phyloP scores from a whole-genome alignment of 2,113 vertebrate species.

The Ranitomeya variabilis region DNA sequence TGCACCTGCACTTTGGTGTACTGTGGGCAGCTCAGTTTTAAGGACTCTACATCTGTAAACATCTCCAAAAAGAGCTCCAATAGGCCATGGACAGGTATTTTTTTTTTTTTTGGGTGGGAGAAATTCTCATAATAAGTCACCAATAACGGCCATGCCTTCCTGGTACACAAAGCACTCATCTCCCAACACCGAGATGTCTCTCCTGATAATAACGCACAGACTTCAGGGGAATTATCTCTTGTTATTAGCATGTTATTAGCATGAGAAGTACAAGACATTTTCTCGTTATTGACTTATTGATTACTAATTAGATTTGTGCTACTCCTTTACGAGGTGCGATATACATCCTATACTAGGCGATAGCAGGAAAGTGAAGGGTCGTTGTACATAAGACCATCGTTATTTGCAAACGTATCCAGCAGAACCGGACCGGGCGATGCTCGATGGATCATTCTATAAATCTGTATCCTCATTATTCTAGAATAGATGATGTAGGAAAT shows the following conservation, averaged over 20 bases:
- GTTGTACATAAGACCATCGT: not conserved
- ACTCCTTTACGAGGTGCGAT: not conserved
- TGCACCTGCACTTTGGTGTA: too few species aligned
- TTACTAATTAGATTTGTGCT: slow-evolving; percentile 1
- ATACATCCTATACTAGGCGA: not conserved
- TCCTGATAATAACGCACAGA: not conserved
- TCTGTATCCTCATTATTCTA: slow-evolving; percentile 2
- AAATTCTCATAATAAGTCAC: too few species aligned
- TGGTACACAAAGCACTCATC: not conserved
- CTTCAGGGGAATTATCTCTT: not conserved
- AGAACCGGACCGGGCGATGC: not conserved
- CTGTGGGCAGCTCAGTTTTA: too few species aligned
- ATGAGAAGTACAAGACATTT: not conserved
- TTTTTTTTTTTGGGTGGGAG: too few species aligned
- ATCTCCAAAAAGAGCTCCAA: not conserved
- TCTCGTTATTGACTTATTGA: slow-evolving; percentile 23
- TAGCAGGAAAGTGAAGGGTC: not conserved
- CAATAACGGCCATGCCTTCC: not conserved
- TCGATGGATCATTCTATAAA: not conserved
- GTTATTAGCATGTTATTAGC: slow-evolving; percentile 12
- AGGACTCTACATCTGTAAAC: not conserved
- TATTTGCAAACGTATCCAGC: not conserved
- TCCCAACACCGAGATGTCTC: not conserved
- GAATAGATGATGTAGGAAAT: not conserved
- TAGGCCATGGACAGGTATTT: too few species aligned